These are phyloP conservation scores for Scolopax bukidnonensis DNA, from an alignment of 2,797 vertebrate genomes.

Conservation along the genomic window DNA sequence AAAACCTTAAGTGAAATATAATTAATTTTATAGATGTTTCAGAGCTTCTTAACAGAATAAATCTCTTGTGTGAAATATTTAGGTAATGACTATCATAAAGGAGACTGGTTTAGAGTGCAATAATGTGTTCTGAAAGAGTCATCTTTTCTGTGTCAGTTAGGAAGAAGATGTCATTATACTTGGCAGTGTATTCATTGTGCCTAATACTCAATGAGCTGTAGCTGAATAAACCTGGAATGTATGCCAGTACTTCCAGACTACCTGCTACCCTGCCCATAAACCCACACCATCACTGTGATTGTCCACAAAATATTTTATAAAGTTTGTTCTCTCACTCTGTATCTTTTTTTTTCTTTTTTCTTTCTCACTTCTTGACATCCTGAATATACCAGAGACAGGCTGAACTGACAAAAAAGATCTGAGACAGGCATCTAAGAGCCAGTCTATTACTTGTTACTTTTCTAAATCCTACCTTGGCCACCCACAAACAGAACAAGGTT, in stretches of 20 bases:
- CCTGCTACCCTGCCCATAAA: neutral
- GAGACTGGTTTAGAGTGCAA: constrained; percentile 73
- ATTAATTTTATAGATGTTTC: constrained; percentile 74
- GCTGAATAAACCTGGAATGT: neutral
- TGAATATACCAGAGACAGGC: neutral
- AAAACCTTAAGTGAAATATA: constrained; percentile 73
- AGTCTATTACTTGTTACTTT: neutral
- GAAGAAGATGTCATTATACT: constrained; percentile 62
- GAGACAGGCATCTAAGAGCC: neutral
- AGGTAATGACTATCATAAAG: constrained; percentile 79
- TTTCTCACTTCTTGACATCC: neutral
- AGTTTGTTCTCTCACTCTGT: neutral
- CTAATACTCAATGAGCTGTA: constrained; percentile 45
- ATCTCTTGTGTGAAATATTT: constrained; percentile 80
- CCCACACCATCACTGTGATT: neutral
- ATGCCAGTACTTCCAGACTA: neutral
- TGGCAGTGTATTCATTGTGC: constrained; percentile 55
- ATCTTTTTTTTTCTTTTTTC: too few relatives aligned
- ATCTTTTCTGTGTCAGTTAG: constrained; percentile 62
- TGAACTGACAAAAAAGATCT: neutral
- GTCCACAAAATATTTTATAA: neutral
- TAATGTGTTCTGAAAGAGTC: constrained; percentile 68
- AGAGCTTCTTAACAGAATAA: constrained; percentile 67
- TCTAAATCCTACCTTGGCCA: neutral
- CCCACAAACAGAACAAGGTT: neutral